A percentile compares a stretch with the other conserved stretches of the same genome.
Conservation (phyloP, 2,113 vertebrate species). For the Nothoprocta pentlandii region DNA sequence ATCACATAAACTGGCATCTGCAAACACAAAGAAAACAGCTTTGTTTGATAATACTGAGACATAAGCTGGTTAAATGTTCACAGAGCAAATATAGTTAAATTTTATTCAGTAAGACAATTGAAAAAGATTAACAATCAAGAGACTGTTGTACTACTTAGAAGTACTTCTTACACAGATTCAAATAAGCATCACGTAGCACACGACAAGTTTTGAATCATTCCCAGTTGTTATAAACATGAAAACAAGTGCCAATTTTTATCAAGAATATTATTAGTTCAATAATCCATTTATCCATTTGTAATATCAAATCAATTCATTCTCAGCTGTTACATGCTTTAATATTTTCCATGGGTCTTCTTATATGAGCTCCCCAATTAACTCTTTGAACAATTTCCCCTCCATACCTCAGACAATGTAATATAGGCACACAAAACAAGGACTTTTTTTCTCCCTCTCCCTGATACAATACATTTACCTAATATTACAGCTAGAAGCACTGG, state of each 20-base stretch:
- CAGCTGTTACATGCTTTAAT: not conserved
- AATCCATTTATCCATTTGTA: not conserved
- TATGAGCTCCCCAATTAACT: not conserved
- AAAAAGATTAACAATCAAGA: not conserved
- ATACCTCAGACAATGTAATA: not conserved
- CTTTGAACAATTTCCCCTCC: not conserved
- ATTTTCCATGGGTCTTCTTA: not conserved
- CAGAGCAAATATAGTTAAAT: not conserved
- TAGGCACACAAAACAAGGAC: not conserved
- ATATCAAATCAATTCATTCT: not conserved
- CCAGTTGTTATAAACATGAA: not conserved
- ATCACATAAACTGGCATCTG: conserved; percentile 93
- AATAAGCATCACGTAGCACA: not conserved
- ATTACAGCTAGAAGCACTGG: not conserved
- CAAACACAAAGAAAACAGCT: not conserved
- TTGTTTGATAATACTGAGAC: not conserved
- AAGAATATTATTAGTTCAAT: not conserved
- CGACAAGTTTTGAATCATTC: not conserved
- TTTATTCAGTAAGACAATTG: not conserved
- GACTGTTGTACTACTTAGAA: not conserved
- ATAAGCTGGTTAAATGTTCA: not conserved
- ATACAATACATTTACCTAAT: not conserved
- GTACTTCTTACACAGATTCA: not conserved
- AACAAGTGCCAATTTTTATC: not conserved
- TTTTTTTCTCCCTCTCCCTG: not conserved